phyloP scores from a whole-genome alignment of 1,140 invertebrate species.

The Drosophila arizonae region DNA sequence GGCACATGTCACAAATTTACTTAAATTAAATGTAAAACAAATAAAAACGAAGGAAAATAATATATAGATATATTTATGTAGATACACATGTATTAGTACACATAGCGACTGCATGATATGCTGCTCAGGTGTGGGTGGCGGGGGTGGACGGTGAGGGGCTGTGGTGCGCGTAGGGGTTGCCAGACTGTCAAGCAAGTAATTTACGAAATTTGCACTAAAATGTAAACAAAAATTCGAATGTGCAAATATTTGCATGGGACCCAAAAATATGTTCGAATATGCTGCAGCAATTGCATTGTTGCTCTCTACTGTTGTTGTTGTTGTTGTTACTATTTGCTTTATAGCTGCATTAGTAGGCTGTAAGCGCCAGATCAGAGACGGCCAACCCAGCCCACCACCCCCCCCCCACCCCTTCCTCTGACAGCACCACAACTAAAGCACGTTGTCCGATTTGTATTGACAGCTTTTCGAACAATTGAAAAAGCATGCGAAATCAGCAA shows the following conservation, averaged over 20 bases:
- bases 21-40: conserved; percentile 46
- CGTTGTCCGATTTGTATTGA: conserved; percentile 45
- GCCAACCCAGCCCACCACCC: background rate
- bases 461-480: conserved; percentile 70
- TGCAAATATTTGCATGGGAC: conserved; percentile 65
- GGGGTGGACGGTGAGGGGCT: conserved; percentile 2
- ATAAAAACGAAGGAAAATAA: background rate
- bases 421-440: conserved; percentile 12
- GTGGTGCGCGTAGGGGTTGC: conserved; percentile 10
- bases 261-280: conserved; percentile 43
- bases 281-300: conserved; percentile 38
- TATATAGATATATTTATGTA: too few relatives aligned
- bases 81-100: conserved; percentile 8
- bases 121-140: background rate
- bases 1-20: conserved; percentile 39
- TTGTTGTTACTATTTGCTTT: conserved; percentile 16
- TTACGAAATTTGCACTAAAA: conserved; percentile 73
- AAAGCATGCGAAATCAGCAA: conserved; percentile 29
- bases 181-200: conserved; percentile 58
- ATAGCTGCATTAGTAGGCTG: conserved; percentile 42
- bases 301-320: conserved; percentile 13
- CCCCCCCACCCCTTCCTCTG: background rate
- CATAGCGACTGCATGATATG: conserved; percentile 24
- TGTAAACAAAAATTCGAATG: conserved; percentile 67
- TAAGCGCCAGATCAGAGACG: conserved; percentile 41